Percentiles rank a stretch among this genome's conserved stretches.
Evolutionary conservation across 2,888 invertebrate species (phyloP).

Genomic region (Athripsodes cinereus): DNA sequence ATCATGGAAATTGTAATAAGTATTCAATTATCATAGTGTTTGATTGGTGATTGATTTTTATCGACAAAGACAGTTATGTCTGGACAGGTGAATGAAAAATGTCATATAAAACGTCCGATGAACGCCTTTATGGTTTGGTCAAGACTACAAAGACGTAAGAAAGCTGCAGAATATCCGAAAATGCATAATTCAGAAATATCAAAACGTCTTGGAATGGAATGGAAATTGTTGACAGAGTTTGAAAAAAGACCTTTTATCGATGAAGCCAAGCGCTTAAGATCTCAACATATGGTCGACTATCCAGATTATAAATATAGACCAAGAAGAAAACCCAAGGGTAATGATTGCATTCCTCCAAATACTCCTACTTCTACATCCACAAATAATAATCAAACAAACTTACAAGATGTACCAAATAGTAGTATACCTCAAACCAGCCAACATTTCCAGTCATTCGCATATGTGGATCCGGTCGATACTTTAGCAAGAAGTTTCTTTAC

Average conservation of each 20-base stretch:
- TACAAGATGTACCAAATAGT: slow-evolving; percentile 20
- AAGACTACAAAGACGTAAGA: slow-evolving; percentile 76
- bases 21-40: no score
- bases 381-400: background rate
- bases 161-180: slow-evolving; percentile 77
- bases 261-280: slow-evolving; percentile 74
- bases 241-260: slow-evolving; percentile 86
- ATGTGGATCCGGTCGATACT: slow-evolving; percentile 20
- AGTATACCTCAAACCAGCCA: slow-evolving; percentile 33
- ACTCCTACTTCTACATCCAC: background rate
- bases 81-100: background rate
- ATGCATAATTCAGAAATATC: slow-evolving; percentile 75
- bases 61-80: no score
- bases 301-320: slow-evolving; percentile 68
- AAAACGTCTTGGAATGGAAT: slow-evolving; percentile 75
- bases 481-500: slow-evolving; percentile 21
- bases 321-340: slow-evolving; percentile 50
- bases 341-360: background rate
- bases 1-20: no score
- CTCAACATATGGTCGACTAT: slow-evolving; percentile 65
- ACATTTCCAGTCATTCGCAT: slow-evolving; percentile 30
- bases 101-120: slow-evolving; percentile 93
- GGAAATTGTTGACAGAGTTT: slow-evolving; percentile 72
- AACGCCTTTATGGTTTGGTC: slow-evolving; percentile 99
- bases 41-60: no score